Evolutionary conservation across 2,888 invertebrate genomes (phyloP).

Genomic region (Oscheius onirici): DNA sequence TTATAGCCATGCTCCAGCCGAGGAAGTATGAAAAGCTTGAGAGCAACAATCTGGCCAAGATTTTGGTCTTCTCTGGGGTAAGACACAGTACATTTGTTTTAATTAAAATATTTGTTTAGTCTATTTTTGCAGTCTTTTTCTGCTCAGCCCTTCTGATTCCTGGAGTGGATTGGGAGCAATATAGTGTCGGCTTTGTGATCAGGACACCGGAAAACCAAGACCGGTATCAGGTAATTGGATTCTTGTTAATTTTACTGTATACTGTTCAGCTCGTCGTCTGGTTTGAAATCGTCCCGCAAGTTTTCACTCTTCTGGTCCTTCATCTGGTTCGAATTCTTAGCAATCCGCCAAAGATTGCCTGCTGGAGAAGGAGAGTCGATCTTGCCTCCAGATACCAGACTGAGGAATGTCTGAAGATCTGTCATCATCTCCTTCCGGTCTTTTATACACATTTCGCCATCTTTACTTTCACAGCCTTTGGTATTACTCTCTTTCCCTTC

Average conservation of each 20-base stretch:
- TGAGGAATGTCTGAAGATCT: conserved; percentile 28
- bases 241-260: too few relatives aligned
- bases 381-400: conserved; percentile 27
- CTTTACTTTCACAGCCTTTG: conserved; percentile 25
- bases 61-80: conserved; percentile 14
- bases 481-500: conserved; percentile 22
- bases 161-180: conserved; percentile 23
- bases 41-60: conserved; percentile 4
- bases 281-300: conserved; percentile 23
- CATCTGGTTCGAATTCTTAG: conserved; percentile 17
- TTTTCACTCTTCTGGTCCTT: conserved; percentile 8
- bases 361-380: conserved; percentile 27
- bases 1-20: conserved; percentile 18
- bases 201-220: conserved; percentile 26
- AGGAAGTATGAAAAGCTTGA: conserved; percentile 22
- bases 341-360: conserved; percentile 19
- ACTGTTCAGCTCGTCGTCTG: conserved; percentile 22
- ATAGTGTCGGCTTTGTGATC: conserved; percentile 25
- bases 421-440: conserved; percentile 22
- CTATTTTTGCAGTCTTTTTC: conserved; percentile 5
- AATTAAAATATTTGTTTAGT: conserved; percentile 2
- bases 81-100: neutral
- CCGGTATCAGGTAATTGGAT: conserved; percentile 13
- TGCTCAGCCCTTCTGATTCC: conserved; percentile 16
- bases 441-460: conserved; percentile 31